A percentile compares a stretch with the other conserved stretches of the same genome.
Evolutionary conservation across 2,888 invertebrate species (phyloP).

Genomic region (Notocelia uddmanniana): DNA sequence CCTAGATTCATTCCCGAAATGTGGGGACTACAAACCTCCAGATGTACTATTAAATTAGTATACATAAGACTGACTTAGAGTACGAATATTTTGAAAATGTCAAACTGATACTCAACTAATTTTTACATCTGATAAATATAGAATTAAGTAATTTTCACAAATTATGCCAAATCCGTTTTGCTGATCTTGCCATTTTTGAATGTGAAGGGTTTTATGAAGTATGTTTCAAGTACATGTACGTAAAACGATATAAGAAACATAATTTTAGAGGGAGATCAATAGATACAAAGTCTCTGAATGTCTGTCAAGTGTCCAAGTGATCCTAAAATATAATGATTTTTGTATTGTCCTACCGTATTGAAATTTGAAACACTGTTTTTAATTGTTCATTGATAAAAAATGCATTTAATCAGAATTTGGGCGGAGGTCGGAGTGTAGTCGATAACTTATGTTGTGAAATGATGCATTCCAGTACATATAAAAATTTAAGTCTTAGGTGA

Average conservation of each 20-base stretch:
- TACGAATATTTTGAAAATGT: constrained; percentile 23
- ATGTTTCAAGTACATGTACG: not conserved
- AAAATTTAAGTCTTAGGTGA: not conserved
- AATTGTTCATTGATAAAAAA: no score
- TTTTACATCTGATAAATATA: constrained; percentile 1
- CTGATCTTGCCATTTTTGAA: constrained; percentile 37
- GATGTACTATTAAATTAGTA: constrained; percentile 76
- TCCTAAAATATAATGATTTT: no score
- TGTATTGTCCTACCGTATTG: no score
- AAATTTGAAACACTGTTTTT: no score
- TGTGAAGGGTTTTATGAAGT: not conserved
- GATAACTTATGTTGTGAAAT: no score
- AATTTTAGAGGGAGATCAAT: no score
- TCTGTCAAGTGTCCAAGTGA: no score
- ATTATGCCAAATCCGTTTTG: constrained; percentile 29
- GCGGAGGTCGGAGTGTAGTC: no score
- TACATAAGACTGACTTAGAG: constrained; percentile 38
- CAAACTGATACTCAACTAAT: constrained; percentile 25
- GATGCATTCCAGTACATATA: no score
- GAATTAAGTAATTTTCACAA: constrained; percentile 6
- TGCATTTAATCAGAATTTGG: no score
- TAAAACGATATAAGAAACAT: not conserved
- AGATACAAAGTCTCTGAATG: no score
- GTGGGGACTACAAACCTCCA: constrained; percentile 80
- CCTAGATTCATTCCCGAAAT: constrained; percentile 77